phyloP scores from a whole-genome alignment of 92 coral and sea anemone genomes.

The Actinostola sp. region DNA sequence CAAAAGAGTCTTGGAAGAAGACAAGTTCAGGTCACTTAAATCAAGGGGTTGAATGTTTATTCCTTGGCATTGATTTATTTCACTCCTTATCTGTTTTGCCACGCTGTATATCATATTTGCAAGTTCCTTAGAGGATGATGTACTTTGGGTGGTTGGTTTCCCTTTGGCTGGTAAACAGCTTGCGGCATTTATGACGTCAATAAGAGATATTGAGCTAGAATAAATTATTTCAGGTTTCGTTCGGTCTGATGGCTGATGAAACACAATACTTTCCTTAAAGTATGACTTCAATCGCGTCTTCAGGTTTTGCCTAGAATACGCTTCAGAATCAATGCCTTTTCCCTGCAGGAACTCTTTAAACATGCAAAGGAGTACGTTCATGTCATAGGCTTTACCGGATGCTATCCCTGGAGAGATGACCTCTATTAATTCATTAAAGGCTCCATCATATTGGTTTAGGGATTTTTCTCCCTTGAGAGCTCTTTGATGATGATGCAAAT shows the following conservation, averaged over 20 bases:
- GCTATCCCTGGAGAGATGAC: not conserved
- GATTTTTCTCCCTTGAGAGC: not conserved
- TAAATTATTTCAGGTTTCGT: constrained; percentile 45
- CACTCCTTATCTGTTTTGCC: constrained; percentile 18
- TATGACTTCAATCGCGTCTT: constrained; percentile 25
- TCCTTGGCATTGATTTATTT: constrained; percentile 17
- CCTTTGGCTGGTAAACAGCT: not conserved
- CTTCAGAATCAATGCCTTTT: constrained; percentile 22
- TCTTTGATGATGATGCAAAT: constrained; percentile 32
- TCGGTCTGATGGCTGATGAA: constrained; percentile 38
- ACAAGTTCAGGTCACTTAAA: not conserved
- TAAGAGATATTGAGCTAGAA: constrained; percentile 42
- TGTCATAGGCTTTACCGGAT: constrained; percentile 18
- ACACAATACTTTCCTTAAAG: constrained; percentile 39
- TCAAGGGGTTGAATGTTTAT: constrained; percentile 17
- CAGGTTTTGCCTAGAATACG: constrained; percentile 50
- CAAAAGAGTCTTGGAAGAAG: not conserved
- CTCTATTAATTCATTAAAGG: constrained; percentile 28
- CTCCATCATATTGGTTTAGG: constrained; percentile 23
- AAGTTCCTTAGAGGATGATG: not conserved
- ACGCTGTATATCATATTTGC: not conserved
- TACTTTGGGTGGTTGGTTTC: too few relatives aligned
- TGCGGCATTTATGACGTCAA: constrained; percentile 25
- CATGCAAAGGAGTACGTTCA: constrained; percentile 12
- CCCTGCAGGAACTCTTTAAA: not conserved